Percentiles rank a stretch among this genome's conserved stretches.
Evolutionary conservation across 2,797 vertebrate species (phyloP).

Genomic region (Neosilurus mollespiculum): DNA sequence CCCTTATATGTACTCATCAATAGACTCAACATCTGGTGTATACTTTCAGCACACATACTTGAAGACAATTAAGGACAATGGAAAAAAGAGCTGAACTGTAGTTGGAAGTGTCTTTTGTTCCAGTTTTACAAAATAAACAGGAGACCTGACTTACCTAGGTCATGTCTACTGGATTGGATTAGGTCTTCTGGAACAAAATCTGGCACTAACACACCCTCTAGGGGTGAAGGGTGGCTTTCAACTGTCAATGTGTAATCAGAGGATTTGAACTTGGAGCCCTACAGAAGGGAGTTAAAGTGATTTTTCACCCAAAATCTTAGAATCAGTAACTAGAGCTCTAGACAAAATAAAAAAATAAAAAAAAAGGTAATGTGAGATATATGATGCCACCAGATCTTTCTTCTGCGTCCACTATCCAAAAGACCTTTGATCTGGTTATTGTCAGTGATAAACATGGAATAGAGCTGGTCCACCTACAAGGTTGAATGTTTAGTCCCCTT

Average conservation of each 20-base stretch:
- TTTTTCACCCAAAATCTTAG: conserved; percentile 10
- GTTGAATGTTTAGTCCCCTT: not conserved
- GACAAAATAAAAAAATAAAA: conserved; percentile 3
- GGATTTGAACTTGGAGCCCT: conserved; percentile 1
- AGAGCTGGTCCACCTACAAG: not conserved
- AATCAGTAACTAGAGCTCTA: conserved; percentile 15
- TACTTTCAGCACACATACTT: conserved; percentile 20
- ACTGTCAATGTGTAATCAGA: not conserved
- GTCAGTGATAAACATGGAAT: not conserved
- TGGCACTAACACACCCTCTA: conserved; percentile 27
- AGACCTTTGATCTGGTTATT: not conserved
- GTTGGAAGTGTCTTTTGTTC: conserved; percentile 8
- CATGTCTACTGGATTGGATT: not conserved
- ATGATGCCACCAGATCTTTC: not conserved
- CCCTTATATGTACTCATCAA: conserved; percentile 2
- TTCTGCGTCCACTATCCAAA: not conserved
- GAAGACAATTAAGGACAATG: conserved; percentile 20
- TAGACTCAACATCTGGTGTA: conserved; percentile 34
- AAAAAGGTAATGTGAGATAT: not conserved
- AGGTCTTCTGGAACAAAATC: conserved; percentile 32
- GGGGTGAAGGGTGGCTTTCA: conserved; percentile 25
- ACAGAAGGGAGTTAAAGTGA: conserved; percentile 8
- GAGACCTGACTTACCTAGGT: conserved; percentile 18
- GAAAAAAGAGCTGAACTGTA: not conserved
- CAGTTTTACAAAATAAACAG: not conserved